Evolutionary conservation across 2,888 invertebrate species (phyloP), one percentile per base, ranked within the genome.

Genomic region (Trissonchulus sp.): DNA sequence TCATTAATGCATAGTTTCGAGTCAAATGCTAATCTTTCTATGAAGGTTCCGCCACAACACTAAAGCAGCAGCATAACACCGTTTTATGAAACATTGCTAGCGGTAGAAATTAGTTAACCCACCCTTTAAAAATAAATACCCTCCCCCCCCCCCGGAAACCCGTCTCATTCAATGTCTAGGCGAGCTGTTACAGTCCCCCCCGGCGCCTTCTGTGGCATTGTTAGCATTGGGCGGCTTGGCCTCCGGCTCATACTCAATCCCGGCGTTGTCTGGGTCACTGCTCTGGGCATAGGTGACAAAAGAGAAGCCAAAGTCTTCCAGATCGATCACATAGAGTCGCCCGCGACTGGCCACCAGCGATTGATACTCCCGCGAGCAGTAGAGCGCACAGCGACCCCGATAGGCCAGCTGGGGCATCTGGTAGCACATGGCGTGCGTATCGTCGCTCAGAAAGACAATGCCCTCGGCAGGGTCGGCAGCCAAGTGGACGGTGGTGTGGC

Each of bases 221-320:
- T n/a, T n/a, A n/a, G n/a, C n/a, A n/a, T n/a, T n/a, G n/a, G 48
- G 48, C 48, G 48, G 48, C 23, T 48, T 48, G 8, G 8, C 8
- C 23, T 48, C 48, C 48, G 48, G 48, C 48, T 48, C 48, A 23
- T 48, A 48, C 48, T 48, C 48, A 48, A 48, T 48, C 48, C 48
- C 48, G 48, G 23, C 8, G 48, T 8, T 15, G 23, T 48, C 48
- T 48, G 8, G 8, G 48, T 23, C 48, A 8, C 8, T 48, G 48
- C 8, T 23, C 48, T 48, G 8, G 8, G 8, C 8, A 23, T 48
- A 48, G 48, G 48, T 15, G 48, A 48, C 48, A 48, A 15, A 48
- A 23, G 48, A 48, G 48, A 48, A 48, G 48, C 48, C 48, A 15
- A 48, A 23, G 23, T 48, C 48, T 8, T 48, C 48, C 48, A 48